Evolutionary conservation across 2,888 invertebrate genomes (phyloP).

Genomic region (Phaonia tiefii): DNA sequence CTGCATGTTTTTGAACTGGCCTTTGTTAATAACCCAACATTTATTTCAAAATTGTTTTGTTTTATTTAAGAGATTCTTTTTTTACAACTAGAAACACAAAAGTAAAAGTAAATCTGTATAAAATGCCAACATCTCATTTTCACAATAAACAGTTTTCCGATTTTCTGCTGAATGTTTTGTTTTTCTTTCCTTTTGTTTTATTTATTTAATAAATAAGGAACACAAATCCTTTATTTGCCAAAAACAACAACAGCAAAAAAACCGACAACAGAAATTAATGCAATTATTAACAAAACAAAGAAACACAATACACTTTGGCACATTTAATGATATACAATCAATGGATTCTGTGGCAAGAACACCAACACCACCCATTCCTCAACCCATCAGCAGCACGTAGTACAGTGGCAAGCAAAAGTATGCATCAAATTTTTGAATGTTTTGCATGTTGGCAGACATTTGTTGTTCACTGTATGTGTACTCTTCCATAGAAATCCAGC

Average conservation of each 20-base stretch:
- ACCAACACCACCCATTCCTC: not conserved
- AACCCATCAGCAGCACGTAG: no score
- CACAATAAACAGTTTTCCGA: constrained; percentile 10
- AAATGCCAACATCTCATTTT: constrained; percentile 20
- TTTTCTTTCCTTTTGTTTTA: constrained; percentile 14
- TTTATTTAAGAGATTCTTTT: constrained; percentile 17
- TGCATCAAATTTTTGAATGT: no score
- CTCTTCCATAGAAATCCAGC: no score
- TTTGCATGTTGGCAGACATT: no score
- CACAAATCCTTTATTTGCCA: constrained; percentile 8
- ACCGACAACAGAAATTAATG: constrained; percentile 2
- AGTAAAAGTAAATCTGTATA: not conserved
- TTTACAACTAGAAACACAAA: not conserved
- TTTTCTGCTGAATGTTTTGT: constrained; percentile 9
- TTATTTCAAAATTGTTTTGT: not conserved
- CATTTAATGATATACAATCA: constrained; percentile 23
- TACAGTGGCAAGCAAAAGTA: no score
- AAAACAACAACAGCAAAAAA: not conserved
- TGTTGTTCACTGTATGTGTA: no score
- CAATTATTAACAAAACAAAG: constrained; percentile 15
- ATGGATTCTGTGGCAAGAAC: not conserved
- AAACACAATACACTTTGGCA: constrained; percentile 13
- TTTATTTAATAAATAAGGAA: no score
- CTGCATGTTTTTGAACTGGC: constrained; percentile 50
- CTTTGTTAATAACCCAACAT: no score